Evolutionary conservation across 1,140 invertebrate genomes (phyloP).

Genomic region (Drosophila jambulina): DNA sequence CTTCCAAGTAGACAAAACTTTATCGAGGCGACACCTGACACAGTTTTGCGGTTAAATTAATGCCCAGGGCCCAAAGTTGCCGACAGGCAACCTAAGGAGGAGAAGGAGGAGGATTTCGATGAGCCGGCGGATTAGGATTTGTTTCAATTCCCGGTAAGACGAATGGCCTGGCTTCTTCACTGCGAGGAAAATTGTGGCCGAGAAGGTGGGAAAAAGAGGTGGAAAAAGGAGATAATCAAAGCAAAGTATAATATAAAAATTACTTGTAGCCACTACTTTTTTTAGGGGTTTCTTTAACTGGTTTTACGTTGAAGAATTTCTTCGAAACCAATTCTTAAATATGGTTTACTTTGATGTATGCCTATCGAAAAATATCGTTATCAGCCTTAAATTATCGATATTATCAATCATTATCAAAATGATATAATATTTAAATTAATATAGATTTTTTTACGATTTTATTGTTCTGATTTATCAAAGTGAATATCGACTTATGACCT

Average conservation of each 20-base stretch:
- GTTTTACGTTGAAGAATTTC: neutral
- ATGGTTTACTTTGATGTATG: no score
- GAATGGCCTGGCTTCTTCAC: neutral
- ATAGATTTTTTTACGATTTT: no score
- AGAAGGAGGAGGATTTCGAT: constrained; percentile 5
- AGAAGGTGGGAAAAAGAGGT: neutral
- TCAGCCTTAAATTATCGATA: no score
- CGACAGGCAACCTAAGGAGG: neutral
- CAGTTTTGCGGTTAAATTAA: constrained; percentile 40
- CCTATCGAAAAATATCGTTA: no score
- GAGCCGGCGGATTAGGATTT: constrained; percentile 22
- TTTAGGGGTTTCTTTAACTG: neutral
- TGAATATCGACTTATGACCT: no score
- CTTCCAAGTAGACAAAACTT: constrained; percentile 17
- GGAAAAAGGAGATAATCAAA: neutral
- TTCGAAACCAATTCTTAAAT: no score
- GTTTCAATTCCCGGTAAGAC: constrained; percentile 11
- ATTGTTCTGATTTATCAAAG: no score
- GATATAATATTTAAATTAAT: no score
- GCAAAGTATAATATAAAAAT: neutral
- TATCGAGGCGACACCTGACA: constrained; percentile 34
- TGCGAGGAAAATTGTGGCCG: neutral
- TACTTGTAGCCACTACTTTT: neutral
- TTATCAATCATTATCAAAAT: no score
- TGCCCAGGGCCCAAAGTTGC: neutral